These are phyloP conservation scores for Dryococelus australis DNA, from an alignment of 2,888 invertebrate genomes.

Conservation along the genomic window DNA sequence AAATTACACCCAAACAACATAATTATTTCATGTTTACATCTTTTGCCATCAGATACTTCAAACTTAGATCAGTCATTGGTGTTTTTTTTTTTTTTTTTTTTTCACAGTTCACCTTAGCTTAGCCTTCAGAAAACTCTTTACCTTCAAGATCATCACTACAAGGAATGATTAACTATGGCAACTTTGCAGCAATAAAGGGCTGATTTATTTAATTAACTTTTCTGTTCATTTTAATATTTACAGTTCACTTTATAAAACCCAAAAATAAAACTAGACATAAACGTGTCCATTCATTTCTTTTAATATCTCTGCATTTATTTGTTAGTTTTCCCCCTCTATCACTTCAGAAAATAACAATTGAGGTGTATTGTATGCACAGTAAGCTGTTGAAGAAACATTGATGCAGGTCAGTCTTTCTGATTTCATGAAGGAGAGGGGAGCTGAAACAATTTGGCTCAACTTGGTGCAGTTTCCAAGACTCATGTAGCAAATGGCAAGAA, in stretches of 20 bases:
- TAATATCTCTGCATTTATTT: background rate
- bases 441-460: background rate
- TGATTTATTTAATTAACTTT: background rate
- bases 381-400: background rate
- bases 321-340: background rate
- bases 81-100: background rate
- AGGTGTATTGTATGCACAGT: background rate
- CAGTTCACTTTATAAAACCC: background rate
- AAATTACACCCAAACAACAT: too few relatives aligned
- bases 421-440: background rate
- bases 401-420: background rate
- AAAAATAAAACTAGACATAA: background rate
- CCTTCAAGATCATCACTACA: background rate
- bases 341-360: background rate
- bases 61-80: too few relatives aligned
- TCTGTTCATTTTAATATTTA: background rate
- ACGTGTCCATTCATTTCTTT: background rate
- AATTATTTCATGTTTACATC: too few relatives aligned
- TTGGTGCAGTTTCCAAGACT: background rate
- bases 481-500: background rate
- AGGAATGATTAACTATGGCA: background rate
- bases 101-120: background rate
- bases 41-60: too few relatives aligned
- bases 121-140: background rate
- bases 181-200: background rate